Evolutionary conservation across 1,140 invertebrate genomes (phyloP).

Genomic region (Acyrthosiphon pisum): DNA sequence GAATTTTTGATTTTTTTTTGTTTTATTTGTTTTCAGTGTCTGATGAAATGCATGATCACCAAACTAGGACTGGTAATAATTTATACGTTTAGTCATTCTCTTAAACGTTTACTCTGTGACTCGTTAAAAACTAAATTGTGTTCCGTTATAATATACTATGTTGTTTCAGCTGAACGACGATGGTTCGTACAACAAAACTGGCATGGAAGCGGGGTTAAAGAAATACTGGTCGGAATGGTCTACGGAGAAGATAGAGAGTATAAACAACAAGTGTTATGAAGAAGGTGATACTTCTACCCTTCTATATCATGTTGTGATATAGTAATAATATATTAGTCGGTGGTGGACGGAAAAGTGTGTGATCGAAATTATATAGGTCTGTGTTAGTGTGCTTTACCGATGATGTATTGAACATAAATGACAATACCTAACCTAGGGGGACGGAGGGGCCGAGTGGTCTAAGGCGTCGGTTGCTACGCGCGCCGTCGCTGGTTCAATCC

Average conservation of each 20-base stretch:
- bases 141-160: background rate
- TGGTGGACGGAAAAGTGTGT: background rate
- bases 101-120: background rate
- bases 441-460: no score
- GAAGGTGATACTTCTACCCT: background rate
- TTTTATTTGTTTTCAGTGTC: slow-evolving; percentile 40
- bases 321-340: background rate
- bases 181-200: slow-evolving; percentile 42
- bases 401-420: no score
- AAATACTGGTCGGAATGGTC: slow-evolving; percentile 41
- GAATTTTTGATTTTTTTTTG: background rate
- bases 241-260: background rate
- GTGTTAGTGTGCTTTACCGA: background rate
- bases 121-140: background rate
- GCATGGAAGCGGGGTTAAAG: background rate
- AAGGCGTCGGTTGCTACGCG: no score
- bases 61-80: slow-evolving; percentile 49
- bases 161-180: slow-evolving; percentile 31
- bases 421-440: background rate
- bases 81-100: background rate
- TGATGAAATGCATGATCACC: slow-evolving; percentile 54
- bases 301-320: background rate
- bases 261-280: slow-evolving; percentile 40
- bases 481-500: no score
- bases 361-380: background rate